Conservation (phyloP, 2,888 invertebrate species). For the Fissipunctia ypsillon region DNA sequence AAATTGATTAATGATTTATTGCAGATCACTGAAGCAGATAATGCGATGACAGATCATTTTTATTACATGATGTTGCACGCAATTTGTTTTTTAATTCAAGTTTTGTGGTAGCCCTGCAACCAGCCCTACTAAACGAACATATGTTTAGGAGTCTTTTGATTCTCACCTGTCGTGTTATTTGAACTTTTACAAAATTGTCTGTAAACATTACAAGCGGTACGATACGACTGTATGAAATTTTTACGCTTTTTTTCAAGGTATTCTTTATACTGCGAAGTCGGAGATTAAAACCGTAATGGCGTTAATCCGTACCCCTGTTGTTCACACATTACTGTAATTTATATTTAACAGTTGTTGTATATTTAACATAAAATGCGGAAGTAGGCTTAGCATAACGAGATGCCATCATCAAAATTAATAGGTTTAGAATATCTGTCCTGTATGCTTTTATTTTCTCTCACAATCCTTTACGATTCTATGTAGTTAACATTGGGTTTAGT, state of each 20-base stretch:
- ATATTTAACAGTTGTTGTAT: conserved; percentile 21
- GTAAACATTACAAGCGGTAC: conserved; percentile 44
- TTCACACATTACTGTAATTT: conserved; percentile 16
- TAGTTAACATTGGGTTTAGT: neutral
- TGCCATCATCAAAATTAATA: conserved; percentile 5
- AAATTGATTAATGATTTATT: conserved; percentile 42
- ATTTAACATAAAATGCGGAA: conserved; percentile 19
- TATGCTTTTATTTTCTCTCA: neutral
- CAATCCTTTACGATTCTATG: neutral
- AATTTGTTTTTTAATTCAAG: conserved; percentile 1
- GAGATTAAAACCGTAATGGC: conserved; percentile 27
- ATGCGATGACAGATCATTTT: conserved; percentile 36
- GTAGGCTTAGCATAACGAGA: conserved; percentile 28
- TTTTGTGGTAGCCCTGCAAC: conserved; percentile 32
- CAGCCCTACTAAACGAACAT: conserved; percentile 29
- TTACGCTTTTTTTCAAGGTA: conserved; percentile 23
- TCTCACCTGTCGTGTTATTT: conserved; percentile 51
- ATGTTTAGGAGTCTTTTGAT: conserved; percentile 52
- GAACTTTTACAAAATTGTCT: conserved; percentile 55
- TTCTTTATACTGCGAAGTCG: conserved; percentile 2
- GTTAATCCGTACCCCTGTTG: conserved; percentile 34
- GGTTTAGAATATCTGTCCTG: neutral
- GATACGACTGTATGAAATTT: conserved; percentile 23
- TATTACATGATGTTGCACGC: conserved; percentile 17
- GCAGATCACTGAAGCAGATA: conserved; percentile 33